Evolutionary conservation across 2,888 invertebrate genomes (phyloP).

Genomic region (Crossocerus cetratus): DNA sequence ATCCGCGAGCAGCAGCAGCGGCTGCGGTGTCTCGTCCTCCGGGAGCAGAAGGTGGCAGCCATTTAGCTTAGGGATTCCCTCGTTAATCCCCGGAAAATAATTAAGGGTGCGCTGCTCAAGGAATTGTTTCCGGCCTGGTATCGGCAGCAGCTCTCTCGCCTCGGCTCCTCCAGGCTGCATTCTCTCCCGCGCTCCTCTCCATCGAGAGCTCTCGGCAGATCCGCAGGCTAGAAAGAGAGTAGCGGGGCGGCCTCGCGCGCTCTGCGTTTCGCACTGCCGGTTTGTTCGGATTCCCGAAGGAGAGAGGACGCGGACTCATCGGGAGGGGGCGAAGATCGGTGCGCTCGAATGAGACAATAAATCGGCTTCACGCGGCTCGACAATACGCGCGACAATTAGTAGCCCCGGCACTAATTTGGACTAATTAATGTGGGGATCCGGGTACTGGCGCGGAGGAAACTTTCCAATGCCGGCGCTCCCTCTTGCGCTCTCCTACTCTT

Average conservation of each 20-base stretch:
- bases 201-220: not conserved
- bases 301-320: conserved; percentile 19
- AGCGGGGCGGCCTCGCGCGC: too few relatives aligned
- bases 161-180: not conserved
- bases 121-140: conserved; percentile 21
- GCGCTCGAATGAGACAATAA: conserved; percentile 53
- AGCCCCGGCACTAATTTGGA: conserved; percentile 56
- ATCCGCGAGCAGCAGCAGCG: conserved; percentile 4
- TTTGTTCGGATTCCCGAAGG: conserved; percentile 23
- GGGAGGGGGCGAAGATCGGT: conserved; percentile 24
- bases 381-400: conserved; percentile 59
- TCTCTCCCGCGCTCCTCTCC: not conserved
- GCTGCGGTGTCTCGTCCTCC: conserved; percentile 8
- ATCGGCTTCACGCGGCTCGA: conserved; percentile 60
- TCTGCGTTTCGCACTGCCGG: conserved; percentile 10
- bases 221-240: too few relatives aligned
- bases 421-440: conserved; percentile 54
- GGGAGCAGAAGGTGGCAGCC: conserved; percentile 33
- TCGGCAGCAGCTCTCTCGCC: not conserved
- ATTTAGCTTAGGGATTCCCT: conserved; percentile 40
- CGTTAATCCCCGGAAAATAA: conserved; percentile 26
- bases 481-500: too few relatives aligned
- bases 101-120: conserved; percentile 29
- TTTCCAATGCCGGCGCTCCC: conserved; percentile 26
- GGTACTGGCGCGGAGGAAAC: conserved; percentile 35